Evolutionary conservation across 2,797 vertebrate species (phyloP).

Genomic region (Urophycis tenuis): DNA sequence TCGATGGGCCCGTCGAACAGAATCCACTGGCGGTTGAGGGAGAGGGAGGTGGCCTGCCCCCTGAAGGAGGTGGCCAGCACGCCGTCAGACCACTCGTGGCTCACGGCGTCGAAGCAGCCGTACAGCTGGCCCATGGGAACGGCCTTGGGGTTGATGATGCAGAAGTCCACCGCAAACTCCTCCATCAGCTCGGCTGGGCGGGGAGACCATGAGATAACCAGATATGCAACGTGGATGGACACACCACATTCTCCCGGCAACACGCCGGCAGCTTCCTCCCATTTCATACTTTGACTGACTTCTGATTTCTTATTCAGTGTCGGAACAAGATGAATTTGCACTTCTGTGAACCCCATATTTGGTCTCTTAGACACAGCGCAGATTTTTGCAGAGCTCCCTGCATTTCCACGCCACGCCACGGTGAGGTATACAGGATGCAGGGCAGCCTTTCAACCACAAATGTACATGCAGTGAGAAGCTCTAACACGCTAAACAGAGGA

Average conservation of each 20-base stretch:
- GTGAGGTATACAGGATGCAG: no score
- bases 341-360: no score
- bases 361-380: no score
- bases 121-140: conserved; percentile 92
- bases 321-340: no score
- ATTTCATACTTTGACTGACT: no score
- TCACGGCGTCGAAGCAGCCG: conserved; percentile 85
- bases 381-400: no score
- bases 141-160: conserved; percentile 89
- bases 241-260: no score
- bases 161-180: conserved; percentile 82
- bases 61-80: conserved; percentile 82
- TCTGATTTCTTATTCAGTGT: no score
- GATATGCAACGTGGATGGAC: not conserved
- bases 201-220: not conserved
- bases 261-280: no score
- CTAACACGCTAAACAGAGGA: not conserved
- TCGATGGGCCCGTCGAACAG: conserved; percentile 93
- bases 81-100: conserved; percentile 91
- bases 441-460: no score
- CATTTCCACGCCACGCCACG: no score
- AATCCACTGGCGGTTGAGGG: conserved; percentile 85
- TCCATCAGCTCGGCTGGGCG: conserved; percentile 72
- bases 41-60: conserved; percentile 76
- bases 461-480: not conserved